These are phyloP conservation scores for Astropecten irregularis DNA, from an alignment of 53 echinoderm and acorn worm species.

Conservation along the genomic window DNA sequence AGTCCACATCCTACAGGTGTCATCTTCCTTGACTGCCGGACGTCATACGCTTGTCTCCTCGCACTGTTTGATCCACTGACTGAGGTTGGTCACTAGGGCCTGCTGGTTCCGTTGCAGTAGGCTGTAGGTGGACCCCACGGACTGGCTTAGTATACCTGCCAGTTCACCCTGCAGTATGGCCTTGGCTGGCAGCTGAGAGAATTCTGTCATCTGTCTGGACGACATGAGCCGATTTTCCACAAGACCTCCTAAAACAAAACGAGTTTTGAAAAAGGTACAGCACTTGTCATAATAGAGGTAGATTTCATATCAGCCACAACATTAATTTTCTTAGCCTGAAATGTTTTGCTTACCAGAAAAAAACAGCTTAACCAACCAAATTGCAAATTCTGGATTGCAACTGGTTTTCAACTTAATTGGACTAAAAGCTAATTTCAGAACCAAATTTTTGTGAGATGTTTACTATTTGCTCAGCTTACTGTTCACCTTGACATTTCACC, in stretches of 20 bases:
- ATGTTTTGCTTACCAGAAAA: too few relatives aligned
- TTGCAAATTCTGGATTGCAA: too few relatives aligned
- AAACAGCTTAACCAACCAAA: too few relatives aligned
- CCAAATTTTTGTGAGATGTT: too few relatives aligned
- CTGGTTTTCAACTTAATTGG: too few relatives aligned
- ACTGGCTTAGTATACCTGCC: constrained; percentile 69
- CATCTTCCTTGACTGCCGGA: too few relatives aligned
- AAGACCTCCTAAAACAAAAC: constrained; percentile 68
- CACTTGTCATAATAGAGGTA: not conserved
- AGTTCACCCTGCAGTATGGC: constrained; percentile 74
- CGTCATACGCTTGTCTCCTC: constrained; percentile 37
- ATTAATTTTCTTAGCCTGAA: not conserved
- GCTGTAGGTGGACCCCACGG: constrained; percentile 68
- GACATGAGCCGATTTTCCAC: constrained; percentile 86
- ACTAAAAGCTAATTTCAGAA: too few relatives aligned
- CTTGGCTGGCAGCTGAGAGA: constrained; percentile 73
- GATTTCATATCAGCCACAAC: not conserved
- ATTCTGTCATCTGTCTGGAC: constrained; percentile 77
- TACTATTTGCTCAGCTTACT: too few relatives aligned
- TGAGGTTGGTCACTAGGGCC: constrained; percentile 71
- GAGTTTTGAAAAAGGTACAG: not conserved
- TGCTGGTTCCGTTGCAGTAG: constrained; percentile 89
- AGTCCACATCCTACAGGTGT: too few relatives aligned
- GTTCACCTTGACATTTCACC: too few relatives aligned
- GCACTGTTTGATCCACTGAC: constrained; percentile 69